Base-by-base conservation (phyloP, 2,113 vertebrate species). In the Amazona guildingii region DNA sequence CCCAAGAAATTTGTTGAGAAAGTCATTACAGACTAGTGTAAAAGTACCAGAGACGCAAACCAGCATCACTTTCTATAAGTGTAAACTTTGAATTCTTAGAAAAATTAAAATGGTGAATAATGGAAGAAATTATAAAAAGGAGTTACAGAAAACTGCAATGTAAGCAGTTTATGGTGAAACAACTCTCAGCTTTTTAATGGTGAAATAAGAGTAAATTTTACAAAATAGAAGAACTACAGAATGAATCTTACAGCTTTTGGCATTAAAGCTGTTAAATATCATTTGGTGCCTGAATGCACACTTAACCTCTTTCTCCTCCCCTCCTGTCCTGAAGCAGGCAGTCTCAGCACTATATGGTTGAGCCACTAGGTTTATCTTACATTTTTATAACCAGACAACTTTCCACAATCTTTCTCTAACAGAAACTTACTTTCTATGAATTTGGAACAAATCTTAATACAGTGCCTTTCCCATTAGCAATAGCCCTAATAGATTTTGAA, bases 161-260 rank as follows among this genome's bases (percentile, higher is more conserved):
- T 94, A 85, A 97, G 87, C 66, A 96, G 57, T 77, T 97, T 95
- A 92, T 88, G 62, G 64, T 86, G 31, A 95, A 95, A 94, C 35
- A 97, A 44, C 28, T 81, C 33, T 52, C 21, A 31, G 24, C 81
- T 86, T 80, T 37, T 96, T 95, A 67, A 69, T 11, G 16, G 84
- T 87, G 86, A 83, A 96, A 94, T 95, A 95, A 21, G 3, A 7
- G 8, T 83, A 77, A 77, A 74, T 74, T 54, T 51, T 39, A 57
- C 20, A 91, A 96, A 96, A 96, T 63, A 90, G 84, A 97, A 75
- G 6, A 82, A 61, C 41, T 70, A 37, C 35, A 83, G 61, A 83
- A 95, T 73, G 10, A 90, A 84, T 94, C 55, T 89, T 44, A 74
- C 66, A 89, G 69, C 24, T 94, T 90, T 83, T 90, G 61, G 21